Conservation (phyloP, 2,113 vertebrate genomes). For the Podarcis cretensis region DNA sequence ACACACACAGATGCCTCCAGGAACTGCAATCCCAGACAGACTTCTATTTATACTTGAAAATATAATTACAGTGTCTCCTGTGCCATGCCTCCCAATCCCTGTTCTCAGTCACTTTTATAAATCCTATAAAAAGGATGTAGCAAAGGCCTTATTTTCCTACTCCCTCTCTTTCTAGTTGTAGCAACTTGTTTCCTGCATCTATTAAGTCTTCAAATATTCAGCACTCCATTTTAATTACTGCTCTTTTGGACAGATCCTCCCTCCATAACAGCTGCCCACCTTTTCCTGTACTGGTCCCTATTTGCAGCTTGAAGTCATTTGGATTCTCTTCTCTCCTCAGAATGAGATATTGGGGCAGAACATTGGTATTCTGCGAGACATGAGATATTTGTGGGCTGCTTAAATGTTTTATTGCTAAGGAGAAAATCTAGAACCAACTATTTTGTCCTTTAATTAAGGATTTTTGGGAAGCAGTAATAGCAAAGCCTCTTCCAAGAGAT, state of each 20-base stretch:
- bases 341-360: not conserved
- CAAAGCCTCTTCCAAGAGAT: not conserved
- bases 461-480: too few species aligned
- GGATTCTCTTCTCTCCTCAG: not conserved
- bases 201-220: not conserved
- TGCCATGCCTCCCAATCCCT: not conserved
- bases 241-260: not conserved
- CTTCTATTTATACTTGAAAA: conserved; percentile 5
- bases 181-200: not conserved
- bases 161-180: not conserved
- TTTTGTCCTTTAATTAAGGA: too few species aligned
- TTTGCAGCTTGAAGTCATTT: not conserved
- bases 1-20: not conserved
- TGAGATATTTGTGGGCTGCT: too few species aligned
- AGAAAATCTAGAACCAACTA: too few species aligned
- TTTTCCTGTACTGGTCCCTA: not conserved
- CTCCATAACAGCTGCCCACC: not conserved
- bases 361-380: not conserved
- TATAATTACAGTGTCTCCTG: not conserved
- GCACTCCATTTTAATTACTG: not conserved
- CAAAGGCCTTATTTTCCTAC: not conserved
- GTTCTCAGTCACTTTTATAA: not conserved
- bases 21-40: not conserved
- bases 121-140: not conserved
- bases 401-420: too few species aligned